These are phyloP conservation scores for Columbina picui DNA, from an alignment of 2,113 vertebrate genomes.

Conservation along the genomic window DNA sequence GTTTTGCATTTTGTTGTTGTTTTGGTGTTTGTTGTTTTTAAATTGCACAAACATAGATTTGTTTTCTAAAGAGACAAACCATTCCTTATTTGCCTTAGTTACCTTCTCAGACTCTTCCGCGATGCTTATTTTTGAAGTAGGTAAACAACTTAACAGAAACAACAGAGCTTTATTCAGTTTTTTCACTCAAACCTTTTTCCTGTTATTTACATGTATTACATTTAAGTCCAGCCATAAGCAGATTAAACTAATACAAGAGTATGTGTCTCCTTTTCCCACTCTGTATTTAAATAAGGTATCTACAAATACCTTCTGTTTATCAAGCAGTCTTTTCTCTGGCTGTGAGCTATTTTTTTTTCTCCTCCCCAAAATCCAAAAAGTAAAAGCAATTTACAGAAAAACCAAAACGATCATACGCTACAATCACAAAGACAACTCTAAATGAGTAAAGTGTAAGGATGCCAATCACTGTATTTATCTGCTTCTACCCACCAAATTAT, in stretches of 20 bases:
- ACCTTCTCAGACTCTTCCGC: not conserved
- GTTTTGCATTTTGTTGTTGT: not conserved
- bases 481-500: not conserved
- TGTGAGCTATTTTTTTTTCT: not conserved
- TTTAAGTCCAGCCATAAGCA: not conserved
- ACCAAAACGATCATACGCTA: not conserved
- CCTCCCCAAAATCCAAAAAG: not conserved
- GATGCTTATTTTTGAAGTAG: not conserved
- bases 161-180: not conserved
- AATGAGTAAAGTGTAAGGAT: not conserved
- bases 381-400: not conserved
- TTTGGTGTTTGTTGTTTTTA: not conserved
- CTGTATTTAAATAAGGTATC: not conserved
- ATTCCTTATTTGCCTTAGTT: not conserved
- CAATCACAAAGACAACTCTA: not conserved
- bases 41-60: not conserved
- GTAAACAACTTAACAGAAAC: not conserved
- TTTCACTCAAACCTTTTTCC: not conserved
- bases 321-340: not conserved
- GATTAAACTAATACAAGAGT: not conserved
- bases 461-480: not conserved
- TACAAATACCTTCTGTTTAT: not conserved
- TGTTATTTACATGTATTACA: not conserved
- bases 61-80: not conserved
- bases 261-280: not conserved